phyloP scores from a whole-genome alignment of 2,797 vertebrate species.

The Mormyrus proboscirostris region DNA sequence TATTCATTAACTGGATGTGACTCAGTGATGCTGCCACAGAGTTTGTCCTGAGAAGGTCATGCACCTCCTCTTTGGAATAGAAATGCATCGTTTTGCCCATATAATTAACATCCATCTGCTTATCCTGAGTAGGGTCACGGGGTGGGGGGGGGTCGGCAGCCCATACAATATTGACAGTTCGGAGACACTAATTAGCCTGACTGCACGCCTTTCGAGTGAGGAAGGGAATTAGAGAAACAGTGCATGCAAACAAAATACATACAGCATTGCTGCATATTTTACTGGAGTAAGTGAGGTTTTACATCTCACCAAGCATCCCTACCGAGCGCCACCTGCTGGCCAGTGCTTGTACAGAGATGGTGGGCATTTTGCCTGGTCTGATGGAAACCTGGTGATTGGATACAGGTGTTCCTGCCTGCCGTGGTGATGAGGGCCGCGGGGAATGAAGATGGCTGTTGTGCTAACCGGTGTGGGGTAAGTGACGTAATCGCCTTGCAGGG shows the following conservation, averaged over 20 bases:
- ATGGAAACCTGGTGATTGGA: not conserved
- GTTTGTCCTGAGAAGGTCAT: not conserved
- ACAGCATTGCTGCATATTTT: not conserved
- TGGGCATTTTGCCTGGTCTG: not conserved
- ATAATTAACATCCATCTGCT: not conserved
- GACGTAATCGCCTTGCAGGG: not conserved
- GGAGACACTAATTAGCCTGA: not conserved
- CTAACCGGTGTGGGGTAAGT: conserved; percentile 54
- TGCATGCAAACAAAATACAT: not conserved
- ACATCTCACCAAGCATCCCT: not conserved
- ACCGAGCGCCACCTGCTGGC: not conserved
- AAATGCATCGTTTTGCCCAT: not conserved
- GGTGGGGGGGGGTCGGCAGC: not conserved
- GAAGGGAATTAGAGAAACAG: not conserved
- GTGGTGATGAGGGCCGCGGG: conserved; percentile 50
- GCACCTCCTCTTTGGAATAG: not conserved
- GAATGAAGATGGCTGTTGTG: conserved; percentile 43
- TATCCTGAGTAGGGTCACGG: not conserved
- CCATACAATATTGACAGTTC: not conserved
- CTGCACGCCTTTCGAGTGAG: not conserved
- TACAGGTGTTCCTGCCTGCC: conserved; percentile 47
- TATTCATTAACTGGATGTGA: conserved; percentile 2
- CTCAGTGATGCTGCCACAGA: not conserved
- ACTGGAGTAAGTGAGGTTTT: not conserved
- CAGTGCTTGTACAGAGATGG: not conserved